Base-by-base conservation (phyloP, 2,888 invertebrate genomes). In the Synanthedon tipuliformis region DNA sequence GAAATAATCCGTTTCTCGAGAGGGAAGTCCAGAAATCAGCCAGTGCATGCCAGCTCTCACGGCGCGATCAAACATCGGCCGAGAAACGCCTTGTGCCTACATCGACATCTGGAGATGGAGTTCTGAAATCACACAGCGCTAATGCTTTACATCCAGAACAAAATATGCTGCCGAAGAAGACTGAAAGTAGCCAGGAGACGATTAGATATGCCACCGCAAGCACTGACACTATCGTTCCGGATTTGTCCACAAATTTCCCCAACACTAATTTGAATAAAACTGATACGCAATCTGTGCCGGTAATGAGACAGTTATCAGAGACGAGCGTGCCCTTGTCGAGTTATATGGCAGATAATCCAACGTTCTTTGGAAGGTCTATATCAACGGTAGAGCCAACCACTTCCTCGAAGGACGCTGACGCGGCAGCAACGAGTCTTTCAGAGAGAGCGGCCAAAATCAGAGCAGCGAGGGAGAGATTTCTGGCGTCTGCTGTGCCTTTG, bases 401-500 rank as follows among this genome's bases (percentile, higher is more conserved):
- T 1, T 57, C 63, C 5, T 62, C 61, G 4, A 59, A 59, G 50
- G 76, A 81, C 15, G 59, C 69, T 23, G 74, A 71, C 16, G 61
- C 65, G 34, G 53, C 70, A 16, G 55, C 69, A 70, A 50, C 86
- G 69, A 62, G 78, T 76, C 60, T 88, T 84, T 61, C 86, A 1
- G 86, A 85, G 49, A 73, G 86, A 55, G 90, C 92, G 0, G 83
- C 89, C n/a, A 90, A 89, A 57, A 77, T 94, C 10, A 89, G 90
- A 59, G 90, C 89, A 55, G 94, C 94, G 0, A 92, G 93, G 64
- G 93, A 94, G 61, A 91, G 90, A 59, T 94, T 94, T 61, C 69
- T 94, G 11, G 83, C 89, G 1, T 84, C 89, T 1, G 75, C 81
- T n/a, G 72, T 71, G 12, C 74, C 81, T 0, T 81, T 85, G 75